These are phyloP conservation scores for Saccopteryx leptura DNA, from an alignment of 2,113 vertebrate species.

Conservation along the genomic window DNA sequence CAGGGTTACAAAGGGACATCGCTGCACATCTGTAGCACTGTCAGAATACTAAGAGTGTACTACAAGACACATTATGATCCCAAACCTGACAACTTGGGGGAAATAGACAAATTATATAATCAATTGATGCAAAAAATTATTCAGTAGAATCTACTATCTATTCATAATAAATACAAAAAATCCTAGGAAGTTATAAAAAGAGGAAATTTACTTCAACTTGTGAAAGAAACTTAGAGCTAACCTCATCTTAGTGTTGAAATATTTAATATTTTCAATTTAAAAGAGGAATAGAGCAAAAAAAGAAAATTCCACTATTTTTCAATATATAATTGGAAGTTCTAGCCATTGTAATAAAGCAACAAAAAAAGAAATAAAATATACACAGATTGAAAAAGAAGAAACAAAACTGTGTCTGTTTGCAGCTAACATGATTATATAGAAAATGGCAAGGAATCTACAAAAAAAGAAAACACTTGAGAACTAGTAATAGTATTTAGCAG, in stretches of 20 bases:
- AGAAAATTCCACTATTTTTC: background rate
- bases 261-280: background rate
- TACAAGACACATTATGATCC: background rate
- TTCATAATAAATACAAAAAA: background rate
- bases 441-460: background rate
- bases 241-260: background rate
- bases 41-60: background rate
- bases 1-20: background rate
- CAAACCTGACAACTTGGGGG: background rate
- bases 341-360: background rate
- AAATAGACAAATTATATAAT: background rate
- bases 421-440: background rate
- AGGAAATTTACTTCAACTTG: background rate
- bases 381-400: background rate
- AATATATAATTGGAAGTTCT: background rate
- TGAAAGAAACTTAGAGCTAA: background rate
- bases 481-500: background rate
- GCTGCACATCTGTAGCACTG: background rate
- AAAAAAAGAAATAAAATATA: background rate
- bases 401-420: background rate
- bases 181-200: background rate
- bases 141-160: background rate
- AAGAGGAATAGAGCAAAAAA: background rate
- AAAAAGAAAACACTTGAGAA: background rate
- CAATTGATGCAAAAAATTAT: background rate